phyloP scores from a whole-genome alignment of 2,797 vertebrate species.

The Phalanger gymnotis region DNA sequence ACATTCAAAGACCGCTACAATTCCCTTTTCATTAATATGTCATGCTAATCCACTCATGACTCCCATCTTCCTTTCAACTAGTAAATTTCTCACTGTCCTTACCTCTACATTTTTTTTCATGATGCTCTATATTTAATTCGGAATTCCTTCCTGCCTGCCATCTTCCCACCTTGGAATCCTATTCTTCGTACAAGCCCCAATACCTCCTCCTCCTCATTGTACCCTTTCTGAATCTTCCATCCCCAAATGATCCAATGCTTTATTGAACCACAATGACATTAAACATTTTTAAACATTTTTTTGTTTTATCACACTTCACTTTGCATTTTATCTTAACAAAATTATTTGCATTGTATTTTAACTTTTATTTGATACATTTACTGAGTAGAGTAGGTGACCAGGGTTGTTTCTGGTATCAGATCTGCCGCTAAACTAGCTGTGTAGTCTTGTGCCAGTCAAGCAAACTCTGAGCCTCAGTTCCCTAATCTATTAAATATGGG shows the following conservation, averaged over 20 bases:
- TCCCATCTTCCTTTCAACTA: background rate
- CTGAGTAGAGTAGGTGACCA: background rate
- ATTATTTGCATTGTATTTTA: background rate
- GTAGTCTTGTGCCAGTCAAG: background rate
- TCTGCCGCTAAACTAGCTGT: background rate
- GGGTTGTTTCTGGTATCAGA: background rate
- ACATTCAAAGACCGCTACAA: background rate
- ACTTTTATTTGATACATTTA: background rate
- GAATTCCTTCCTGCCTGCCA: background rate
- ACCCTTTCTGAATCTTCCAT: background rate
- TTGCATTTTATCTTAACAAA: background rate
- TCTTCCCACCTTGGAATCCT: background rate
- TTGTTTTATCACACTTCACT: background rate
- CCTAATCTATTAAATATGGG: background rate
- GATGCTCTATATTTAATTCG: background rate
- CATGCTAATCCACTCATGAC: background rate
- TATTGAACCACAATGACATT: background rate
- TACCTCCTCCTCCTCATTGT: too few species aligned
- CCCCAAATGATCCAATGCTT: background rate
- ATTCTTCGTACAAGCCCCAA: background rate
- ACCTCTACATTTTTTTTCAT: background rate
- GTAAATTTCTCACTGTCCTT: background rate
- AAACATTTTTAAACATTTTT: background rate
- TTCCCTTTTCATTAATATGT: background rate
- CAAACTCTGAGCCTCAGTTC: background rate